phyloP scores from a whole-genome alignment of 2,113 vertebrate genomes.

The Cyanoramphus novaezelandiae region DNA sequence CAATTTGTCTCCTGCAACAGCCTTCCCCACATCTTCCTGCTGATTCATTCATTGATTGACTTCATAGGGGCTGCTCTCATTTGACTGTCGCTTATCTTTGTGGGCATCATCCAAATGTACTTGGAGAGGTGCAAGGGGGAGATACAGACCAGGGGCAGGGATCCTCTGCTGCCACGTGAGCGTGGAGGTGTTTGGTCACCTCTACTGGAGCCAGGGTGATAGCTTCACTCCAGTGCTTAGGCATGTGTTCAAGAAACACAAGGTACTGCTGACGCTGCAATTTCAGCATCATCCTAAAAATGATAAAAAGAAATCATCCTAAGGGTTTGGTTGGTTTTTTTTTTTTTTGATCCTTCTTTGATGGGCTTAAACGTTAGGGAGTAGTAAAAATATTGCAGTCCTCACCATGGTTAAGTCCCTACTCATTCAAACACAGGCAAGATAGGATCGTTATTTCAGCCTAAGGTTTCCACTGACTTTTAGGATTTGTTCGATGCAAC shows the following conservation, averaged over 20 bases:
- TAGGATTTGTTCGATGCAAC: background rate
- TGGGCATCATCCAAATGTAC: background rate
- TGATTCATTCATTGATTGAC: background rate
- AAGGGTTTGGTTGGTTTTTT: no score
- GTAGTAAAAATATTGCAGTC: background rate
- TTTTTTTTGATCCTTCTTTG: background rate
- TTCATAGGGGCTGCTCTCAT: background rate
- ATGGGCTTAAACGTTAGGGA: background rate
- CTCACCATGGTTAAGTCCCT: background rate
- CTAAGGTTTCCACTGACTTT: background rate
- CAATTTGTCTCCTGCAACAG: background rate
- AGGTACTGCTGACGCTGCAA: background rate
- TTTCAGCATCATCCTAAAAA: background rate
- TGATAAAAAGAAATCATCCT: background rate
- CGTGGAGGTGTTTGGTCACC: background rate
- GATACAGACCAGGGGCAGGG: background rate
- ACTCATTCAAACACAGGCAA: background rate
- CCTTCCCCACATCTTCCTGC: background rate
- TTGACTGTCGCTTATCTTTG: background rate
- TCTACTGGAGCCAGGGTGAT: rapidly evolving
- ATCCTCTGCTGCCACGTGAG: background rate
- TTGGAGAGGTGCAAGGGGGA: background rate
- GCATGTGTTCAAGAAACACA: background rate
- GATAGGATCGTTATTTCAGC: background rate
- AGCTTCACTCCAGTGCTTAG: background rate